These are phyloP conservation scores for Dendrocincla tyrannina DNA, from an alignment of 2,797 vertebrate species.

Conservation along the genomic window DNA sequence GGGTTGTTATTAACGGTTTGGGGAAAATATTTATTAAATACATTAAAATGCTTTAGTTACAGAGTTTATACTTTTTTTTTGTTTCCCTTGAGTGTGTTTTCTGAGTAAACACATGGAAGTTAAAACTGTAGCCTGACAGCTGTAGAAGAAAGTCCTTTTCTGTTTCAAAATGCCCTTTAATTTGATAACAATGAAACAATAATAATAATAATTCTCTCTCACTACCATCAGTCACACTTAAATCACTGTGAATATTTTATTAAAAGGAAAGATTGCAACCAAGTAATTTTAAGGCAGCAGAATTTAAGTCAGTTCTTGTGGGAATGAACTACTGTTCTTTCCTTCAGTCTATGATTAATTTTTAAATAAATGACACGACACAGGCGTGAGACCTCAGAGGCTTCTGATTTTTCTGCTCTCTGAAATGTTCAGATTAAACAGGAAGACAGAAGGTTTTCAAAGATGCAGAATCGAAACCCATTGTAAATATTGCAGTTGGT, in stretches of 20 bases:
- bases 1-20: not conserved
- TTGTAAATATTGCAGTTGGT: not conserved
- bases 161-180: not conserved
- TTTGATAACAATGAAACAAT: not conserved
- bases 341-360: constrained; percentile 38
- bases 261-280: not conserved
- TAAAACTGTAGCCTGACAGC: not conserved
- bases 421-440: not conserved
- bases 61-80: not conserved
- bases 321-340: constrained; percentile 22
- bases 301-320: constrained; percentile 20
- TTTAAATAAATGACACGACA: constrained; percentile 53
- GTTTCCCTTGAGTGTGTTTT: not conserved
- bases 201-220: not conserved
- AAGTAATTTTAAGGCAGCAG: constrained; percentile 20
- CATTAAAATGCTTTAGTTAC: not conserved
- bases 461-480: not conserved
- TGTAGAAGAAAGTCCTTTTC: not conserved
- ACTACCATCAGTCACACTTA: not conserved
- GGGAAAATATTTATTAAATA: not conserved
- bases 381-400: not conserved
- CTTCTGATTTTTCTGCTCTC: constrained; percentile 1
- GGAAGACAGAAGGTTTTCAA: not conserved
- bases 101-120: not conserved
- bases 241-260: not conserved